Evolutionary conservation across 2,113 vertebrate species (phyloP), one percentile per base, ranked within the genome.

Genomic region (Hylia prasina): DNA sequence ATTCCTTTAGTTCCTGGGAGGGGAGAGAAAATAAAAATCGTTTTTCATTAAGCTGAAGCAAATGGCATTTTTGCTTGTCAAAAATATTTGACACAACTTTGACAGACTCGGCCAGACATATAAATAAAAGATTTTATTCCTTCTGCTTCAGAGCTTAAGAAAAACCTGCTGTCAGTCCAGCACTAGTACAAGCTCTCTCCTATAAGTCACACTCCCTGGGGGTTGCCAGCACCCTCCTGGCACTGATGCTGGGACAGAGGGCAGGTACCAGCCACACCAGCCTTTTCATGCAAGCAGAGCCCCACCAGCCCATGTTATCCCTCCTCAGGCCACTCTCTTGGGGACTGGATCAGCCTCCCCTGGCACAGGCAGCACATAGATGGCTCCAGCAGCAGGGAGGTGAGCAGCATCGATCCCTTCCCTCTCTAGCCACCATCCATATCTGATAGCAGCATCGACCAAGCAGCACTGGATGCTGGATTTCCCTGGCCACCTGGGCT

Each of bases 21-120:
- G 50, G 33, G 28, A 17, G 5, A 24, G 15, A 50, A 64, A 78
- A 54, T 30, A 72, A 44, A 84, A 78, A 71, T 75, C 8, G 76
- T 80, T 92, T 94, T 97, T 94, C 89, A 97, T 90, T 94, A 96
- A 92, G 56, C 60, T 81, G 79, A 92, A 83, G 76, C 79, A 93
- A 95, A 93, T 93, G 76, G 35, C 92, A 92, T 93, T 97, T 96
- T 94, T 96, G 76, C 88, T 81, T 96, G 87, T 96, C 93, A 96
- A 82, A 96, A 94, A 65, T 61, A 91, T 79, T 94, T 91, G 95
- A 95, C 86, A 83, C 73, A 82, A 87, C 78, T 94, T 66, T 87
- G 94, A 95, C 91, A 95, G 86, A 81, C 82, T 87, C 6, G 1
- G 89, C 56, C 65, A 95, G 78, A 93, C 76, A 80, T 63, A 96